Evolutionary conservation across 2,888 invertebrate species (phyloP).

Genomic region (Lagria hirta): DNA sequence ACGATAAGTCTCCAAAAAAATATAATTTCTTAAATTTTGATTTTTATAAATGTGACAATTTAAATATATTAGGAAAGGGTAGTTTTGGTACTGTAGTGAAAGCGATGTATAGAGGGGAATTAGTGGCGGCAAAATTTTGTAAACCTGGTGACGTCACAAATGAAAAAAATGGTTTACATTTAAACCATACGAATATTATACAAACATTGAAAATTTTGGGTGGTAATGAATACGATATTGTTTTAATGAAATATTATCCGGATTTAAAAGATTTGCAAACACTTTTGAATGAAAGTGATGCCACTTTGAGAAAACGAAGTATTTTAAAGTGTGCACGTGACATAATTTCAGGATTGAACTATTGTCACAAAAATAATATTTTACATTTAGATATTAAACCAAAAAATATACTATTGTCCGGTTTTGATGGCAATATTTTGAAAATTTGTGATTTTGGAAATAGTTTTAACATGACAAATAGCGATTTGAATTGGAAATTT

Average conservation of each 20-base stretch:
- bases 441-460: slow-evolving; percentile 53
- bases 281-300: slow-evolving; percentile 36
- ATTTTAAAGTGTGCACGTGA: slow-evolving; percentile 36
- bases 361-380: slow-evolving; percentile 44
- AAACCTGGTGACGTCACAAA: slow-evolving; percentile 33
- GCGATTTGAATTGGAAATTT: slow-evolving; percentile 25
- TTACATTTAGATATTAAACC: slow-evolving; percentile 52
- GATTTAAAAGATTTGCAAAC: slow-evolving; percentile 40
- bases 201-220: slow-evolving; percentile 42
- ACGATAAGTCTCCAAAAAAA: no score
- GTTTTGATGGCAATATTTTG: slow-evolving; percentile 37
- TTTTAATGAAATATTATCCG: slow-evolving; percentile 47
- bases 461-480: slow-evolving; percentile 34
- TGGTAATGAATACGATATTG: slow-evolving; percentile 38
- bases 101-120: slow-evolving; percentile 43
- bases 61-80: slow-evolving; percentile 47
- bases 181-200: slow-evolving; percentile 44
- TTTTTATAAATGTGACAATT: slow-evolving; percentile 28
- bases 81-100: slow-evolving; percentile 49
- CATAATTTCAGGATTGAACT: slow-evolving; percentile 42
- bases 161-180: slow-evolving; percentile 42
- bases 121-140: slow-evolving; percentile 47
- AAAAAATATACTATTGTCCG: slow-evolving; percentile 47
- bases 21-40: slow-evolving; percentile 41
- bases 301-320: neutral